Percentiles rank a stretch among this genome's conserved stretches.
These are phyloP conservation scores for Megaceryle torquata DNA, from an alignment of 2,113 vertebrate genomes.

Conservation along the genomic window DNA sequence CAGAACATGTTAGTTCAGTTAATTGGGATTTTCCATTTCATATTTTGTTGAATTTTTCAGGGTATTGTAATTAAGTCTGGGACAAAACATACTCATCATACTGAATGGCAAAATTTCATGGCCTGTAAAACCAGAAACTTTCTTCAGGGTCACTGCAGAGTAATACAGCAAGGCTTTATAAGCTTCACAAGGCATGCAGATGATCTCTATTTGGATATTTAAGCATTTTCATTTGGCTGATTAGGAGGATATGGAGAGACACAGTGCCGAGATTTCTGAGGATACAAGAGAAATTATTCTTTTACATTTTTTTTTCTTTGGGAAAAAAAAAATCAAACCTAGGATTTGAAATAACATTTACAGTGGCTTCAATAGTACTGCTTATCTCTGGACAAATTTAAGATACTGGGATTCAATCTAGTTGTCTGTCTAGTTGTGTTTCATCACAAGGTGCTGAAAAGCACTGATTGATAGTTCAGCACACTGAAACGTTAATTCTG, in stretches of 20 bases:
- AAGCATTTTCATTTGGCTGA: neutral
- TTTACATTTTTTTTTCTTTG: neutral
- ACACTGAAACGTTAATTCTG: neutral
- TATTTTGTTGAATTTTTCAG: neutral
- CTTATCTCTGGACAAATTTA: neutral
- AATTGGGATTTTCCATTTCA: neutral
- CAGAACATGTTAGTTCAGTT: neutral
- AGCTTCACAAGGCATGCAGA: neutral
- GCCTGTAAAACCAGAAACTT: neutral
- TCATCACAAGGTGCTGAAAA: neutral
- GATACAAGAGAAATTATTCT: neutral
- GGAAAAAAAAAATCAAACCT: neutral
- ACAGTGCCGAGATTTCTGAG: neutral
- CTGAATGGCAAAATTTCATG: neutral
- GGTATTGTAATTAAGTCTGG: neutral
- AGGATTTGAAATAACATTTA: neutral
- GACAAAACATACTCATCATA: neutral
- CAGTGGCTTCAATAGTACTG: neutral
- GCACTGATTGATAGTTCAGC: neutral
- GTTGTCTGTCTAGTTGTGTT: neutral
- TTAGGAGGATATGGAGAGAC: neutral
- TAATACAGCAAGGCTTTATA: neutral
- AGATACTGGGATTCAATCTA: neutral
- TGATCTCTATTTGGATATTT: neutral
- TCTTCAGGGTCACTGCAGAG: neutral